Evolutionary conservation across 2,113 vertebrate genomes (phyloP), one percentile per base, ranked within the genome.

Genomic region (Turdus rufiventris): DNA sequence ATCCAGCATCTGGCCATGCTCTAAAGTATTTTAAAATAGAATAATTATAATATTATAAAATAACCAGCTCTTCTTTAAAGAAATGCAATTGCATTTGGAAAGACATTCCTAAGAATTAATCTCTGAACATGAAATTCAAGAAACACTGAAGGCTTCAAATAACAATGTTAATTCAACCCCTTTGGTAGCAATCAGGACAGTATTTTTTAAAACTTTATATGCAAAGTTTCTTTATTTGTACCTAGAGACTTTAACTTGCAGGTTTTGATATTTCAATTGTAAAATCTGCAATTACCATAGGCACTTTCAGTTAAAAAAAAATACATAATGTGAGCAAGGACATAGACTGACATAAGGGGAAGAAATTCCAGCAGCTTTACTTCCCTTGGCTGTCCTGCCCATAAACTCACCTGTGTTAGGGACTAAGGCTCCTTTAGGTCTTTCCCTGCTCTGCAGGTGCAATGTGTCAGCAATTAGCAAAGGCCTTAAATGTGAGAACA

Each of bases 371-470:
- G 10, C 6, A 70, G 14, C 20, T 62, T 62, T 1, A 8, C 18
- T 74, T 26, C 48, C 68, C 33, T 66, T 42, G 15, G 8, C 3
- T 45, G 7, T 15, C 18, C 8, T 43, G 29, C 33, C 84, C 36
- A 42, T 12, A n/a, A 58, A 7, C 18, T 54, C 83, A 82, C 5
- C 43, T 71, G 56, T 70, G 36, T 2, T 2, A 18, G 31, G 36
- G 36, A 9, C 20, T 11, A 0, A 18, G 3, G 6, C 36, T 23
- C 25, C 45, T 29, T 57, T 13, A 54, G 61, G 54, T 24, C 19
- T 21, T 4, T 4, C 17, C 21, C 43, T 71, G 36, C 57, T 79
- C 56, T 65, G 13, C 94, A 97, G 95, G 57, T 97, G 96, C 33
- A 17, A 4, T 4, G 74, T 54, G 33, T 94, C 61, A 62, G 29